These are phyloP conservation scores for Mimumesa dahlbomi DNA, from an alignment of 2,888 invertebrate genomes.

Conservation along the genomic window DNA sequence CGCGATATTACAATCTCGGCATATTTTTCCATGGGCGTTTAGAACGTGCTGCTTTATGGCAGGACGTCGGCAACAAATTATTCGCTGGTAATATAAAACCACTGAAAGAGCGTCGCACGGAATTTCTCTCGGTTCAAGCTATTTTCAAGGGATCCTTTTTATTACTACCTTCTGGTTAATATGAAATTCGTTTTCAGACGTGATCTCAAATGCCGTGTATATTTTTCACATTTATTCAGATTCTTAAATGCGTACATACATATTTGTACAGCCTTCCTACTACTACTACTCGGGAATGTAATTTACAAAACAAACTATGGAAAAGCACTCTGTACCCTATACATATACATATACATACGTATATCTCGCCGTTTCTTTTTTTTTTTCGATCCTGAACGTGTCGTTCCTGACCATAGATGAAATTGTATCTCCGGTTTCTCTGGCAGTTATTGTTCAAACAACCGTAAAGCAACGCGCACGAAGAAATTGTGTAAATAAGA, in stretches of 20 bases:
- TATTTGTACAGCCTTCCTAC: too few relatives aligned
- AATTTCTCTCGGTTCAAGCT: slow-evolving; percentile 22
- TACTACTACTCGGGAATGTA: neutral
- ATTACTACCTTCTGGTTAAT: neutral
- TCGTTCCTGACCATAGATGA: too few relatives aligned
- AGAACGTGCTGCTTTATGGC: slow-evolving; percentile 36
- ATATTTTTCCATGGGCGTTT: slow-evolving; percentile 42
- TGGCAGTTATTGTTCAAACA: neutral
- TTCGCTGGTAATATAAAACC: slow-evolving; percentile 48
- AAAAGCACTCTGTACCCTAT: too few relatives aligned
- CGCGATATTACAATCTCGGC: slow-evolving; percentile 64
- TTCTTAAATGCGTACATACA: too few relatives aligned
- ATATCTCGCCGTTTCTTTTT: too few relatives aligned
- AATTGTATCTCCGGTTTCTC: neutral
- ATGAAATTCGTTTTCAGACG: too few relatives aligned
- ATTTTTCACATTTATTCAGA: too few relatives aligned
- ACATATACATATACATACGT: too few relatives aligned
- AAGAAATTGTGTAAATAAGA: slow-evolving; percentile 28
- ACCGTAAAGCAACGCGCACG: slow-evolving; percentile 29
- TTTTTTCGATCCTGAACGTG: too few relatives aligned
- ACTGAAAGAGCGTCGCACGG: neutral
- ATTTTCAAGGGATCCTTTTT: slow-evolving; percentile 29
- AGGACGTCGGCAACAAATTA: slow-evolving; percentile 45
- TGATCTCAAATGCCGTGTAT: too few relatives aligned
- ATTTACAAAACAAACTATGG: too few relatives aligned